A percentile compares a stretch with the other conserved stretches of the same genome.
Evolutionary conservation across 1,140 invertebrate species (phyloP).

Genomic region (Bradysia coprophila): DNA sequence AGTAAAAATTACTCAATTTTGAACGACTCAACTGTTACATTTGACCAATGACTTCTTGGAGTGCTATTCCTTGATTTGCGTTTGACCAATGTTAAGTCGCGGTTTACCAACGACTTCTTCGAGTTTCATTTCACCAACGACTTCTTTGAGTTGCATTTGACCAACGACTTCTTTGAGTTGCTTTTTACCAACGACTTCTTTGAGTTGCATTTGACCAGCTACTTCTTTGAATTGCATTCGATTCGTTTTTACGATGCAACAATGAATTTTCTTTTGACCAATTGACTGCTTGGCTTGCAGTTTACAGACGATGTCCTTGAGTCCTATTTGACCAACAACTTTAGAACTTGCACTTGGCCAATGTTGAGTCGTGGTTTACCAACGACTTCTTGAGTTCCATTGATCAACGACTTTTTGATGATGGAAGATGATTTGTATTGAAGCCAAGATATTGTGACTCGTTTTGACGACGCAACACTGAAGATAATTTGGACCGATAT

Average conservation of each 20-base stretch:
- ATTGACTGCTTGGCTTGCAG: too few species aligned
- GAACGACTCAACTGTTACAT: too few species aligned
- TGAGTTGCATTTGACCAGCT: not conserved
- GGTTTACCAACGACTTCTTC: not conserved
- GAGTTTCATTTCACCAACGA: not conserved
- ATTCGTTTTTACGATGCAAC: not conserved
- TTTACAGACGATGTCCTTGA: too few species aligned
- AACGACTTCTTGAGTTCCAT: not conserved
- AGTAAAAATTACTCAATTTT: too few species aligned
- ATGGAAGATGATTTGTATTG: not conserved
- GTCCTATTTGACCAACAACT: too few species aligned
- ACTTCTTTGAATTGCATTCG: not conserved
- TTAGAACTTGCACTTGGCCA: not conserved
- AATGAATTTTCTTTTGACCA: not conserved
- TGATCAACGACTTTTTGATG: not conserved
- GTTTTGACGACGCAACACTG: not conserved
- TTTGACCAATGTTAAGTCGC: not conserved
- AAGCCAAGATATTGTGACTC: not conserved
- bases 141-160: not conserved
- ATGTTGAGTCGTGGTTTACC: not conserved
- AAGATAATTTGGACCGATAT: too few species aligned
- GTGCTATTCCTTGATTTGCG: not conserved
- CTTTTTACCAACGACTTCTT: not conserved
- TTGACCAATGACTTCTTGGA: not conserved
- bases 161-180: not conserved